These are phyloP conservation scores for Naso thynnoides DNA, from an alignment of 2,797 vertebrate genomes.

Conservation along the genomic window DNA sequence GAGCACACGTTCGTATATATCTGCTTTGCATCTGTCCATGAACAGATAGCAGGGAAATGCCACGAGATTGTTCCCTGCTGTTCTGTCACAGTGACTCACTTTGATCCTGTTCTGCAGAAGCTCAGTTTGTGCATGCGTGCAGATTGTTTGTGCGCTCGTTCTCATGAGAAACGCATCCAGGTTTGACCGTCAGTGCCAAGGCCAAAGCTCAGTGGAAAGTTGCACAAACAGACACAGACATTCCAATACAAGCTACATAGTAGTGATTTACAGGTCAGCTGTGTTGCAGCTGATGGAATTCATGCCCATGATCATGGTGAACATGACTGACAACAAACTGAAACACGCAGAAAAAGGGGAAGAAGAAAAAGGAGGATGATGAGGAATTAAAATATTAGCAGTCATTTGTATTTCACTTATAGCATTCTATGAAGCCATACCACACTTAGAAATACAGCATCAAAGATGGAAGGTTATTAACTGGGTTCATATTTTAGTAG, in stretches of 20 bases:
- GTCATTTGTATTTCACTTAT: slow-evolving; percentile 5
- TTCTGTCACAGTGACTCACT: not conserved
- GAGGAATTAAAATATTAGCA: not conserved
- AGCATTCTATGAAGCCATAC: not conserved
- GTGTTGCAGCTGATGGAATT: not conserved
- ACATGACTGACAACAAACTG: not conserved
- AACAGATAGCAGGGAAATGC: slow-evolving; percentile 1
- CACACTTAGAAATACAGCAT: not conserved
- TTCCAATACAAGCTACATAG: slow-evolving; percentile 6
- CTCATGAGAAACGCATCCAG: not conserved
- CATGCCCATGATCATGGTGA: not conserved
- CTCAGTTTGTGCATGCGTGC: not conserved
- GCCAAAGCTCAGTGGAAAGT: slow-evolving; percentile 12
- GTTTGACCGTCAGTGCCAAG: slow-evolving; percentile 17
- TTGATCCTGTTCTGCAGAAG: not conserved
- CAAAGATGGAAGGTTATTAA: not conserved
- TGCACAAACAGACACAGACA: slow-evolving; percentile 28
- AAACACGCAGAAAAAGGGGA: not conserved
- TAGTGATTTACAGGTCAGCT: not conserved
- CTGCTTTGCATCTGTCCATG: not conserved
- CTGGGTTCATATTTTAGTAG: not conserved
- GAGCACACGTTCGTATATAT: not conserved
- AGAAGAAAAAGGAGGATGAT: not conserved
- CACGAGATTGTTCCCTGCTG: not conserved
- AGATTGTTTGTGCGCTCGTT: not conserved